phyloP scores from a whole-genome alignment of 1,140 invertebrate species.

The Brachionus calyciflorus region DNA sequence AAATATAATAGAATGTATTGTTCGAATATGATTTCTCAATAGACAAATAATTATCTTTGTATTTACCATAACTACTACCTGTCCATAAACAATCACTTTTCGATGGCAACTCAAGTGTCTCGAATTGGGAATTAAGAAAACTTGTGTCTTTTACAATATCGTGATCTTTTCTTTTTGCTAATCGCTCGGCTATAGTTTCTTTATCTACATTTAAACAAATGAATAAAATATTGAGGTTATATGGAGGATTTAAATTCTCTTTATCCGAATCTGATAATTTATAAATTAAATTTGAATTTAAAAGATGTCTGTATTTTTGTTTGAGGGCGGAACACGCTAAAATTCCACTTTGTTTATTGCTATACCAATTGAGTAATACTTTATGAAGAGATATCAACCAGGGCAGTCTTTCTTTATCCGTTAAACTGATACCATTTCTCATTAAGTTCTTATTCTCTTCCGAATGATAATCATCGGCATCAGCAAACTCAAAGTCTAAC shows the following conservation, averaged over 20 bases:
- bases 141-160: slow-evolving; percentile 11
- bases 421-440: slow-evolving; percentile 52
- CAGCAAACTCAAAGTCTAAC: slow-evolving; percentile 51
- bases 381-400: slow-evolving; percentile 52
- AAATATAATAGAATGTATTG: slow-evolving; percentile 39
- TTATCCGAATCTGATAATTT: background rate
- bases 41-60: slow-evolving; percentile 36
- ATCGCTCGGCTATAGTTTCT: background rate
- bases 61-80: slow-evolving; percentile 13
- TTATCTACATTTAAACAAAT: slow-evolving; percentile 9
- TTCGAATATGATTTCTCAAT: slow-evolving; percentile 27
- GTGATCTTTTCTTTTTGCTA: background rate
- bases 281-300: slow-evolving; percentile 2
- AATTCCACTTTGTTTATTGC: background rate
- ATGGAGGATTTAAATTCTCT: background rate
- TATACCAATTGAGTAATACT: slow-evolving; percentile 14
- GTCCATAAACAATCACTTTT: slow-evolving; percentile 27
- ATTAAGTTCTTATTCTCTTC: slow-evolving; percentile 53
- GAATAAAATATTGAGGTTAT: slow-evolving; percentile 3
- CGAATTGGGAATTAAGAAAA: background rate
- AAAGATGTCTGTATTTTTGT: slow-evolving; percentile 22
- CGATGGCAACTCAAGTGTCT: background rate
- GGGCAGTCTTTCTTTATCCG: slow-evolving; percentile 53
- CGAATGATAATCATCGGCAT: slow-evolving; percentile 56
- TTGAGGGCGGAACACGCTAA: slow-evolving; percentile 5